Evolutionary conservation across 2,888 invertebrate genomes (phyloP).

Genomic region (Spodoptera picta): DNA sequence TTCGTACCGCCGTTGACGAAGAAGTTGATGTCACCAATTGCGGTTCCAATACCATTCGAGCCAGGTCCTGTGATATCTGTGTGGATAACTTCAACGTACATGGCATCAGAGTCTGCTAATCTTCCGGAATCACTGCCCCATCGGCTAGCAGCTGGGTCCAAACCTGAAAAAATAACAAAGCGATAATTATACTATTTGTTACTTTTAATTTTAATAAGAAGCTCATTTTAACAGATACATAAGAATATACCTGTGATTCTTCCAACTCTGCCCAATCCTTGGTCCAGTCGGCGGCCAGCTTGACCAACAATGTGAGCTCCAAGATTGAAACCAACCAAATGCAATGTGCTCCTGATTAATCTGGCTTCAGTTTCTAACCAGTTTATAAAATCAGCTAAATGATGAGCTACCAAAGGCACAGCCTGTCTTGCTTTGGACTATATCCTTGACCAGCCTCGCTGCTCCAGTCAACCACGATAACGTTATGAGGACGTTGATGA

Average conservation of each 20-base stretch:
- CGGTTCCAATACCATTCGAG: not conserved
- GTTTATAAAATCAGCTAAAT: slow-evolving; percentile 1
- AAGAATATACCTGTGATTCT: slow-evolving; percentile 24
- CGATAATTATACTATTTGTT: too few relatives aligned
- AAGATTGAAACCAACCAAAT: slow-evolving; percentile 25
- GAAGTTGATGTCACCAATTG: not conserved
- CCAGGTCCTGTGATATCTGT: not conserved
- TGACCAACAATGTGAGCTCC: slow-evolving; percentile 26
- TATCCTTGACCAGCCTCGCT: slow-evolving; percentile 12
- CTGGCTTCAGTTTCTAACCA: not conserved
- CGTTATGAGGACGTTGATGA: slow-evolving; percentile 2
- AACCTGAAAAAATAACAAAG: too few relatives aligned
- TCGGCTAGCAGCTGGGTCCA: not conserved
- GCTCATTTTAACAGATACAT: too few relatives aligned
- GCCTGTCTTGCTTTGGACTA: not conserved
- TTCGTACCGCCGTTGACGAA: not conserved
- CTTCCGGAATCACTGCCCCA: not conserved
- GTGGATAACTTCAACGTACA: not conserved
- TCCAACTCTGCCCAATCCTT: not conserved
- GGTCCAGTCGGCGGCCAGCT: slow-evolving; percentile 4
- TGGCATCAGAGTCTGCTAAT: not conserved
- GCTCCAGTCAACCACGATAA: slow-evolving; percentile 22
- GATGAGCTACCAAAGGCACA: slow-evolving; percentile 2
- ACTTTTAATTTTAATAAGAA: too few relatives aligned
- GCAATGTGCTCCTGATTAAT: not conserved